These are phyloP conservation scores for Dendropsophus ebraccatus DNA, from an alignment of 2,113 vertebrate species.

Conservation along the genomic window DNA sequence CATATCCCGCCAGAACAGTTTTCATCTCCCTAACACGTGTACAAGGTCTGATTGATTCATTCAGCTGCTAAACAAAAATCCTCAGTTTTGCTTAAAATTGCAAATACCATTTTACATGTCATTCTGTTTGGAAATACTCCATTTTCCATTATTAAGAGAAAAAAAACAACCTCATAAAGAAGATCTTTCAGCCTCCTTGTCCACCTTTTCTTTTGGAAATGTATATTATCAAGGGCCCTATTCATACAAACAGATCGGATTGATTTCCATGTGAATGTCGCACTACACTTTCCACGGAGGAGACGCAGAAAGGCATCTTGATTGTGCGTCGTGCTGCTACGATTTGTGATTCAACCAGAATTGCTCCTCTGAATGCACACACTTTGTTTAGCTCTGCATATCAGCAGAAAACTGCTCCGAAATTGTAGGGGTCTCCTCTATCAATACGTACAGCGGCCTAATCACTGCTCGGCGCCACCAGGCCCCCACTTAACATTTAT, in stretches of 20 bases:
- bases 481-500: background rate
- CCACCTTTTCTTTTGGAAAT: conserved; percentile 37
- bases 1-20: background rate
- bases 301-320: conserved; percentile 37
- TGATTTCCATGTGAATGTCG: conserved; percentile 54
- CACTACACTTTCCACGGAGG: conserved; percentile 5
- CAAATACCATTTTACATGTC: conserved; percentile 25
- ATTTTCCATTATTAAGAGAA: conserved; percentile 22
- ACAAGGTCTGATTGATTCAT: conserved; percentile 5
- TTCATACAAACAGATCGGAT: conserved; percentile 27
- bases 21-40: background rate
- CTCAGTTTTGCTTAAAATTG: background rate
- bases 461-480: background rate
- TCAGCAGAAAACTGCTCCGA: conserved; percentile 9
- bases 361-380: conserved; percentile 24
- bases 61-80: conserved; percentile 13
- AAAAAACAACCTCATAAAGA: conserved; percentile 23
- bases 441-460: background rate
- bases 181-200: background rate
- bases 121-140: conserved; percentile 16
- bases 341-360: conserved; percentile 16
- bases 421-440: conserved; percentile 23
- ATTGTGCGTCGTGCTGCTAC: conserved; percentile 23
- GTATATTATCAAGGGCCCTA: conserved; percentile 30
- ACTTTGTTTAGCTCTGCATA: conserved; percentile 12